Evolutionary conservation across 1,140 invertebrate species (phyloP), one percentile per base, ranked within the genome.

Genomic region (Anoplophora glabripennis): DNA sequence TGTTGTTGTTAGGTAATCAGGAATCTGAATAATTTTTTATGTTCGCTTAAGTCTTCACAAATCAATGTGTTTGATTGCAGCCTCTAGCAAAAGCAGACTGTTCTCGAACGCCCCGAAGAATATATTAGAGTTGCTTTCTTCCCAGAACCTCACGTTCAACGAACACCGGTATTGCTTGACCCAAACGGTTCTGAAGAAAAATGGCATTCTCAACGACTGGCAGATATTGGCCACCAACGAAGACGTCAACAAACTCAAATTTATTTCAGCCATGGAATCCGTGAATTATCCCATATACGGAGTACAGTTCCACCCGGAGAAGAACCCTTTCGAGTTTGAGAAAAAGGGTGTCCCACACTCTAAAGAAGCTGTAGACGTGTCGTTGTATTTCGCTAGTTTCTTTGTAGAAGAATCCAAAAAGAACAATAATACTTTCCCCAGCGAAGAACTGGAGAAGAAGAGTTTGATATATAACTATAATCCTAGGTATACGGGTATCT

Each of bases 221-320:
- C 77, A 75, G 18, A 77, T 91, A 8, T 75, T 92, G n/a, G 86
- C 90, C 2, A 71, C 84, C 0, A 92, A 89, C 73, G 72, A 79
- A 42, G 92, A 93, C 69, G 64, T 68, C 17, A 74, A 87, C 47
- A 83, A 83, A 11, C 64, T 84, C 0, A 74, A 83, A 70, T 94
- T 89, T 68, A 84, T 86, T 65, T 88, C 88, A 1, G 77, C 78
- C 0, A 69, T 88, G 34, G 88, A 90, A 72, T 84, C 83, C 66
- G 79, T 64, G 65, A 81, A 76, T 71, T 86, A 85, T 72, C 94
- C 94, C 12, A 87, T 95, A 72, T 95, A 90, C 75, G 93, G 86
- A 1, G 77, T 90, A 0, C 92, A 95, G 72, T 96, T 90, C 72
- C 94, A 97, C 77, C 94, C 93, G 1, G 94, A 97, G 75, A 96